Evolutionary conservation across 2,888 invertebrate genomes (phyloP).

Genomic region (Idaea aversata): DNA sequence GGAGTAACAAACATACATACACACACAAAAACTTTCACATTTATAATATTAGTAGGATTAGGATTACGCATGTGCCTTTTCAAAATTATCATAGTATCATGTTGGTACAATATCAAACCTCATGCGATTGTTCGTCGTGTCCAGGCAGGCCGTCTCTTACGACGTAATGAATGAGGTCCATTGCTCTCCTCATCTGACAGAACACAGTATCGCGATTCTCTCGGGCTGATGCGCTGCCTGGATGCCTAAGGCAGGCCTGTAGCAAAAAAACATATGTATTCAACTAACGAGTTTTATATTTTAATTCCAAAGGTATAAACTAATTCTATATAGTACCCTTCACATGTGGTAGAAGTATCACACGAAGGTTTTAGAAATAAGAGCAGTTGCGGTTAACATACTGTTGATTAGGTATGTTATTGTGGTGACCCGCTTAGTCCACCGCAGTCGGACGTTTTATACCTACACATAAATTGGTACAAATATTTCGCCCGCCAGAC

Average conservation of each 20-base stretch:
- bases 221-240: conserved; percentile 94
- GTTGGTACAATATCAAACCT: conserved; percentile 51
- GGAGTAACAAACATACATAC: no score
- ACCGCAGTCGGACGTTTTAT: conserved; percentile 23
- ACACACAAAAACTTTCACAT: no score
- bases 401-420: conserved; percentile 7
- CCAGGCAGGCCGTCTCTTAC: conserved; percentile 95
- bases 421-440: conserved; percentile 19
- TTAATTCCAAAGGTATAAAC: background rate
- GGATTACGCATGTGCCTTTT: background rate
- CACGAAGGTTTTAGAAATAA: conserved; percentile 16
- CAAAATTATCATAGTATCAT: background rate
- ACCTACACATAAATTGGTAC: conserved; percentile 6
- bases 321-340: conserved; percentile 4
- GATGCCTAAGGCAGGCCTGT: conserved; percentile 95
- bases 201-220: conserved; percentile 99
- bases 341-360: conserved; percentile 5
- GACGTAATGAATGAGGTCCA: conserved; percentile 98
- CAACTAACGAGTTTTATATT: background rate
- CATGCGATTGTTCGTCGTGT: conserved; percentile 77
- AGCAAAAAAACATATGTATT: conserved; percentile 4
- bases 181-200: conserved; percentile 97
- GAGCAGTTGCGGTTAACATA: conserved; percentile 22
- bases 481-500: conserved; percentile 4
- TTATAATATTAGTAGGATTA: no score